Base-by-base conservation (phyloP, 2,888 invertebrate species). In the Seira ritae region DNA sequence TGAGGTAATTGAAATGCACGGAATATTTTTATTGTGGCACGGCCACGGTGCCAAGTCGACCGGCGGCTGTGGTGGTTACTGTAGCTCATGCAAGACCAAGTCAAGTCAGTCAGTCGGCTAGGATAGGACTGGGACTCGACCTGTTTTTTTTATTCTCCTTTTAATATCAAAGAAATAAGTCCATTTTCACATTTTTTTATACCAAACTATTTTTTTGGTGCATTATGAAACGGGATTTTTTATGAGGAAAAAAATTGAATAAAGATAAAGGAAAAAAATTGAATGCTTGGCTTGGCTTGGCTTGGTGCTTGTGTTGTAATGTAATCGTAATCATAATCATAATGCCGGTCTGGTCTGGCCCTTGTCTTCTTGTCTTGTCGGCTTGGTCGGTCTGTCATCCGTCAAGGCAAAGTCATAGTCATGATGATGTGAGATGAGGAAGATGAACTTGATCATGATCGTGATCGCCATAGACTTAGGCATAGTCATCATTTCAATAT, bases 1-100 rank as follows among this genome's bases (percentile, higher is more conserved):
- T 31, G 31, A 31, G 31, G 31, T 31, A 31, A 31, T 31, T 31
- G 31, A 31, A 31, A 31, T 31, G 31, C 31, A 31, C 31, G 31
- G 31, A 31, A 31, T 31, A 31, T 31, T 31, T 31, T 31, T 31
- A 31, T 31, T 4, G 31, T 31, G 31, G 31, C 31, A 31, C 31
- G 31, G 31, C 31, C 8, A 31, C 77, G 82, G 78, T 83, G 82
- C 77, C 82, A 68, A 73, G 65, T 83, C 77, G 77, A 83, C 82
- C 82, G 82, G 82, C 77, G 82, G 82, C 82, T 65, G 71, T 71
- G 55, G n/a, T 23, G 67, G 20, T 66, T 62, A 31, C 19, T 20
- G 22, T 17, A 55, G 50, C 23, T 50, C 75, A 20, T 67, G n/a
- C 31, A 31, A 31, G 31, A 31, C 31, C 8, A 31, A 31, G 31